phyloP scores from a whole-genome alignment of 2,113 vertebrate genomes.

The Crypturellus undulatus region DNA sequence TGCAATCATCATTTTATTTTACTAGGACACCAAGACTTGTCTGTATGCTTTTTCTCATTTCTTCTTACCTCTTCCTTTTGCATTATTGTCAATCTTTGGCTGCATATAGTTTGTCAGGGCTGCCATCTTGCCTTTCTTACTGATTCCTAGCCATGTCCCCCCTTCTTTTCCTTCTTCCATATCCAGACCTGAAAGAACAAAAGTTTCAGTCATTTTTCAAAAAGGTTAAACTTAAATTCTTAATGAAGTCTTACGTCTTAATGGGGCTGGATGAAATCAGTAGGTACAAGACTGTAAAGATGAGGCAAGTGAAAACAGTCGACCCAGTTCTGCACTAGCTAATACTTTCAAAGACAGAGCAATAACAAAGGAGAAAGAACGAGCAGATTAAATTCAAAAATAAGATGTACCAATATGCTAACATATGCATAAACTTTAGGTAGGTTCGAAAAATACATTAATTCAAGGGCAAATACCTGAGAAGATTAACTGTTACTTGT shows the following conservation, averaged over 20 bases:
- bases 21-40: not conserved
- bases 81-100: conserved; percentile 79
- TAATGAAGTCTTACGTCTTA: not conserved
- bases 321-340: not conserved
- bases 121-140: conserved; percentile 89
- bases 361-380: not conserved
- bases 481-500: not conserved
- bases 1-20: not conserved
- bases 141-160: conserved; percentile 96
- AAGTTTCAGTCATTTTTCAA: not conserved
- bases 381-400: not conserved
- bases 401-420: not conserved
- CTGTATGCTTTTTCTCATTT: not conserved
- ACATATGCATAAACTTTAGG: not conserved
- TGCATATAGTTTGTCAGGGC: conserved; percentile 96
- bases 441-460: not conserved
- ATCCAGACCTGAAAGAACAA: conserved; percentile 85
- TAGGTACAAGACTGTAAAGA: not conserved
- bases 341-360: not conserved
- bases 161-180: conserved; percentile 94
- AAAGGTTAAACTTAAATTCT: not conserved
- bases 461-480: not conserved
- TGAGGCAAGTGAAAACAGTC: not conserved
- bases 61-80: conserved; percentile 89
- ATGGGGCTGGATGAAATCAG: not conserved